Percentiles rank a stretch among this genome's conserved stretches.
phyloP scores from a whole-genome alignment of 2,113 vertebrate genomes.

The Saccopteryx bilineata region DNA sequence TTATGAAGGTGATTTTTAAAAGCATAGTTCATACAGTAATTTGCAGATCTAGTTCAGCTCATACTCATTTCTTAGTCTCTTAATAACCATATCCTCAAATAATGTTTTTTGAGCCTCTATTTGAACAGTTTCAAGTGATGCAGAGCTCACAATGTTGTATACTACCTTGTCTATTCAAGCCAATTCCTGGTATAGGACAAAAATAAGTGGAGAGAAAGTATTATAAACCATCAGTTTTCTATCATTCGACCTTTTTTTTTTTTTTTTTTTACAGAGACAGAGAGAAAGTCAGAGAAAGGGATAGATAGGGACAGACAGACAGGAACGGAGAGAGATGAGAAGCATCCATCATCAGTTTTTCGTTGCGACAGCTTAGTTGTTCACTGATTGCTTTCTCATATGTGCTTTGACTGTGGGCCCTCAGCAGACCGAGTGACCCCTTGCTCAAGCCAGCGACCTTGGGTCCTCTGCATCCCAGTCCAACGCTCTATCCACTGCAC shows the following conservation, averaged over 20 bases:
- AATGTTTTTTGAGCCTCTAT: conserved; percentile 31
- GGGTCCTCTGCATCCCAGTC: too few species aligned
- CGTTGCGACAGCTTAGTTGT: too few species aligned
- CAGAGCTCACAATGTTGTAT: not conserved
- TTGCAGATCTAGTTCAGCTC: not conserved
- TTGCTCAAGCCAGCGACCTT: too few species aligned
- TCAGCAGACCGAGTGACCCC: too few species aligned
- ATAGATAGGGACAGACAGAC: too few species aligned
- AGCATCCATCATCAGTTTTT: not conserved
- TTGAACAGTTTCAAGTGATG: conserved; percentile 12
- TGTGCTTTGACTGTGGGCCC: too few species aligned
- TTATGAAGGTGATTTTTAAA: not conserved
- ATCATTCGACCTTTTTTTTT: not conserved
- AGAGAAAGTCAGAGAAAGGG: too few species aligned
- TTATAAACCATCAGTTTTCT: conserved; percentile 8
- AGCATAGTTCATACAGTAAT: conserved; percentile 12
- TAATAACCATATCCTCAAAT: conserved; percentile 17
- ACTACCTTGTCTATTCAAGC: conserved; percentile 24
- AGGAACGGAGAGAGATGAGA: too few species aligned
- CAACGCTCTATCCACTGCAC: too few species aligned
- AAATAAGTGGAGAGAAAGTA: not conserved
- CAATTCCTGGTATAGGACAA: conserved; percentile 30
- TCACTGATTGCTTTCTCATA: too few species aligned
- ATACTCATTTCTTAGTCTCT: conserved; percentile 48
- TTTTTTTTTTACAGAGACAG: too few species aligned